Percentiles rank a stretch among this genome's conserved stretches.
These are phyloP conservation scores for Malachius bipustulatus DNA, from an alignment of 2,888 invertebrate genomes.

Conservation along the genomic window DNA sequence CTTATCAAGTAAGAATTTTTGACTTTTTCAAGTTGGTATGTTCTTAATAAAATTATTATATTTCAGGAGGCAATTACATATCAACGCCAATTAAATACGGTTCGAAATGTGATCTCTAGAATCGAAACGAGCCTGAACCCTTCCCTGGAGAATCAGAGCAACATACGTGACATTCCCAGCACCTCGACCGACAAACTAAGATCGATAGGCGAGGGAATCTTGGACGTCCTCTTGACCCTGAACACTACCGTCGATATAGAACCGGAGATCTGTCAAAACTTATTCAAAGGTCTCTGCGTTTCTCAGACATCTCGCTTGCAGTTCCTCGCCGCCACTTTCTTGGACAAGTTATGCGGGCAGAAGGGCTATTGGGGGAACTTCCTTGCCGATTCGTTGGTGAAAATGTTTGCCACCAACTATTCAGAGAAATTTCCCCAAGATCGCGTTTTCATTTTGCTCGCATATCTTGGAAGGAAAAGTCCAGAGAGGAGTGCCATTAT, in stretches of 20 bases:
- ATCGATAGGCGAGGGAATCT: conserved; percentile 66
- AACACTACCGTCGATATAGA: conserved; percentile 30
- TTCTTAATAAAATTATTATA: background rate
- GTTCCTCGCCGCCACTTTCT: conserved; percentile 62
- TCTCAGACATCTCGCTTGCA: conserved; percentile 69
- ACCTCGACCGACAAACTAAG: conserved; percentile 75
- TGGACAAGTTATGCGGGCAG: conserved; percentile 45
- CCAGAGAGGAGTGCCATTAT: conserved; percentile 51
- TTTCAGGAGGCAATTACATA: conserved; percentile 72
- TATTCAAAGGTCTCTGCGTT: conserved; percentile 64
- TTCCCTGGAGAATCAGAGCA: conserved; percentile 6
- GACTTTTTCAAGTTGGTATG: conserved; percentile 5
- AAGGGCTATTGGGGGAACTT: conserved; percentile 77
- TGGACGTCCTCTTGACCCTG: conserved; percentile 59
- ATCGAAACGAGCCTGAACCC: conserved; percentile 41
- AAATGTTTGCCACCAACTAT: conserved; percentile 67
- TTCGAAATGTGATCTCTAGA: conserved; percentile 61
- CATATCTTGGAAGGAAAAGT: conserved; percentile 77
- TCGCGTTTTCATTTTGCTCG: conserved; percentile 75
- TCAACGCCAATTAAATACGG: conserved; percentile 80
- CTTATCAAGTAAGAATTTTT: conserved; percentile 38
- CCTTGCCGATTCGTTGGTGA: conserved; percentile 68
- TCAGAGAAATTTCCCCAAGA: conserved; percentile 75
- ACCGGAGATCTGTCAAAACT: conserved; percentile 43
- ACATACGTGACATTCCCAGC: conserved; percentile 32